Evolutionary conservation across 1,140 invertebrate species (phyloP), one percentile per base, ranked within the genome.

Genomic region (Lepidurus couesii): DNA sequence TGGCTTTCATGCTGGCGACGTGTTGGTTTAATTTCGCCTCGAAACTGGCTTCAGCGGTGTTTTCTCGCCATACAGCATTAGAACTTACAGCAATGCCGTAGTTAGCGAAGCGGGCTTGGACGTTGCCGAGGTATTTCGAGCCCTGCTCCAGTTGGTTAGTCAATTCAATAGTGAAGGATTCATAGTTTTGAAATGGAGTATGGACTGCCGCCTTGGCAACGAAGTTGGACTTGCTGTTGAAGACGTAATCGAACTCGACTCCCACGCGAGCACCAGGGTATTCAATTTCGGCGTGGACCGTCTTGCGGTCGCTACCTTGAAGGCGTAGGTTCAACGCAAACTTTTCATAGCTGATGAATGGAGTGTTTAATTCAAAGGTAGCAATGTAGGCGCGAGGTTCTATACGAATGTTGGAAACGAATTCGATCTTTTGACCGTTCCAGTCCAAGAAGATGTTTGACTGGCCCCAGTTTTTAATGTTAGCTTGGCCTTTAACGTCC

Each of bases 201-300:
- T 75, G 73, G 11, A 82, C 26, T 7, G 75, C 80, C 0, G 82
- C 73, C 78, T 82, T 82, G 13, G 79, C 80, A 7, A 82, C 80
- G 77, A 83, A 80, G 65, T 82, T 75, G 11, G 76, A 24, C 13
- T 79, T 76, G 7, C 79, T 79, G 53, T 81, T 81, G 75, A 81
- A 79, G n/a, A 75, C 42, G 75, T 83, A 83, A 75, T 83, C 83
- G 34, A 82, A 77, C 76, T 82, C 82, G 9, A 81, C 9, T 21
- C 80, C 78, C 7, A 82, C 65, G 44, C 74, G 79, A 79, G 79
- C 80, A 11, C 79, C 80, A 26, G 81, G 81, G n/a, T 81, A 80
- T 65, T 80, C 77, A 8, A 83, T 76, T 45, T 83, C 83, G 10
- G 81, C 79, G 10, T 82, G 80, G 47, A 83, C 76, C n/a, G 76